Evolutionary conservation across 1,140 invertebrate genomes (phyloP).

Genomic region (Caerostris darwini): DNA sequence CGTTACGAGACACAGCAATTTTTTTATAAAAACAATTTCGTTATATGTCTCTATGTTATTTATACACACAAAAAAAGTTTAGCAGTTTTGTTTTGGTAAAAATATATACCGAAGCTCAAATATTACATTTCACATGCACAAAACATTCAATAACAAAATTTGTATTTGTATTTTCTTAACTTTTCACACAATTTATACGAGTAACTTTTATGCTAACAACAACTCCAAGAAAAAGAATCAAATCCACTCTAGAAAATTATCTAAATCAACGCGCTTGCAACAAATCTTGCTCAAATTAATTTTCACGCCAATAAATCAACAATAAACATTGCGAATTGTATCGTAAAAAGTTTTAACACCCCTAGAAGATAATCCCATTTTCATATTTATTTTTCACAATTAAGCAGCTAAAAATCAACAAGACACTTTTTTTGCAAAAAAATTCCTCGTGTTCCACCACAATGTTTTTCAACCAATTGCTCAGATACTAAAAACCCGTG

Average conservation of each 20-base stretch:
- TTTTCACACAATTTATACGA: neutral
- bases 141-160: neutral
- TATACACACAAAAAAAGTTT: neutral
- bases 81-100: neutral
- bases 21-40: too few species aligned
- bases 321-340: too few species aligned
- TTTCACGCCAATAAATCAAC: too few species aligned
- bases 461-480: neutral
- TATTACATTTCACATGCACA: neutral
- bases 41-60: too few species aligned
- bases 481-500: constrained; percentile 1
- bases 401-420: neutral
- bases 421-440: neutral
- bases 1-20: too few species aligned
- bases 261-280: neutral
- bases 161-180: too few species aligned
- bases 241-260: neutral
- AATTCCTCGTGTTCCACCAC: neutral
- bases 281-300: neutral
- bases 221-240: neutral
- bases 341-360: neutral
- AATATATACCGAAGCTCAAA: constrained; percentile 6
- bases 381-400: constrained; percentile 35
- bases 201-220: neutral
- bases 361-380: constrained; percentile 52